phyloP scores from a whole-genome alignment of 2,113 vertebrate genomes.

The Abramis brama region DNA sequence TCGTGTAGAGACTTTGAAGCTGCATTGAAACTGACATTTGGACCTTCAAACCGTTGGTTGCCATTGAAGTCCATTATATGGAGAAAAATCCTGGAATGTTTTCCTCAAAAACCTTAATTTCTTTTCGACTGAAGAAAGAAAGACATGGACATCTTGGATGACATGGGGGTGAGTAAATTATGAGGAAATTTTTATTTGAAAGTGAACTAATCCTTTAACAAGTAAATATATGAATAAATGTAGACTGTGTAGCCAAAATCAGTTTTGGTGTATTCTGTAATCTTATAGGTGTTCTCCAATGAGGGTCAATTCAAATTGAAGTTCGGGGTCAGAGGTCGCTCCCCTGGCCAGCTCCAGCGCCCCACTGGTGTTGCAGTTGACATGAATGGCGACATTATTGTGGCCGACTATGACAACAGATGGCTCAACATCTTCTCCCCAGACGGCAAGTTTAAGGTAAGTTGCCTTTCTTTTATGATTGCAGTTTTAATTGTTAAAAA shows the following conservation, averaged over 20 bases:
- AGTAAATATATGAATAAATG: background rate
- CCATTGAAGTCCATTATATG: too few species aligned
- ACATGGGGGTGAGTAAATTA: too few species aligned
- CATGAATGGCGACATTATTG: conserved; percentile 92
- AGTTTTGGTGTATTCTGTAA: background rate
- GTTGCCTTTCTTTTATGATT: background rate
- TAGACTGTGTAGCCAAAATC: background rate
- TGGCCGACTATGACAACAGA: conserved; percentile 96
- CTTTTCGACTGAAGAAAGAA: too few species aligned
- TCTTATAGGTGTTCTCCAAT: conserved; percentile 87
- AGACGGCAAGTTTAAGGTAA: conserved; percentile 97
- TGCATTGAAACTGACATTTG: too few species aligned
- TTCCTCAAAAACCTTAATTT: too few species aligned
- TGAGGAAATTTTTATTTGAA: too few species aligned
- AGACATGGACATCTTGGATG: too few species aligned
- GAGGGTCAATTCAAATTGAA: conserved; percentile 95
- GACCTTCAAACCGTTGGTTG: too few species aligned
- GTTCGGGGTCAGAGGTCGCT: conserved; percentile 93
- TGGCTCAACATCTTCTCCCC: conserved; percentile 98
- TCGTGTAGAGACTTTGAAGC: too few species aligned
- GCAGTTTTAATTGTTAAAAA: background rate
- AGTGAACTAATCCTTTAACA: background rate
- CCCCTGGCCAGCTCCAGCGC: conserved; percentile 94
- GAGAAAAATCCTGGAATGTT: too few species aligned
- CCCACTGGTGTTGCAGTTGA: conserved; percentile 94